Conservation (phyloP, 2,113 vertebrate species). For the Tautogolabrus adspersus region DNA sequence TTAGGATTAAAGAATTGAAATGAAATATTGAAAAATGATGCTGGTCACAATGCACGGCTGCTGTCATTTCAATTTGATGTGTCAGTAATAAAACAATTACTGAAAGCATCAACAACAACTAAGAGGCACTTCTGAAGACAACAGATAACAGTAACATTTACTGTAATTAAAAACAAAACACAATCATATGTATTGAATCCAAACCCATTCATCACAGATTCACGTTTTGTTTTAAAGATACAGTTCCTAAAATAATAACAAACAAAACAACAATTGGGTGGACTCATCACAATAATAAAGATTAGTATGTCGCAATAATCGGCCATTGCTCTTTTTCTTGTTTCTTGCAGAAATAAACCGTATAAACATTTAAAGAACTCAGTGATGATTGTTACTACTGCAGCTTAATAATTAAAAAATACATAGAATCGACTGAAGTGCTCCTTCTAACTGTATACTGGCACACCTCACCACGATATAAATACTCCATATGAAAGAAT, state of each 20-base stretch:
- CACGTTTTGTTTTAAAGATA: too few species aligned
- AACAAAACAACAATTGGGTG: background rate
- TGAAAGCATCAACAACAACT: too few species aligned
- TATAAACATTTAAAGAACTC: background rate
- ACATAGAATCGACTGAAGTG: background rate
- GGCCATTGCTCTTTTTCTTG: too few species aligned
- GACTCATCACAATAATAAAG: background rate
- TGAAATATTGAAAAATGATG: too few species aligned
- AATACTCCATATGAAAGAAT: slow-evolving; percentile 5
- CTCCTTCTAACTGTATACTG: background rate
- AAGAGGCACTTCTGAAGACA: too few species aligned
- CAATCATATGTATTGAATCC: too few species aligned
- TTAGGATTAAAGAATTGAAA: background rate
- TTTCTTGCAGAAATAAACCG: background rate
- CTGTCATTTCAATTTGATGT: background rate
- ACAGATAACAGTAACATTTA: too few species aligned
- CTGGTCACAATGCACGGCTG: background rate
- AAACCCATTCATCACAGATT: too few species aligned
- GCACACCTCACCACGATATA: background rate
- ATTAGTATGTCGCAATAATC: too few species aligned
- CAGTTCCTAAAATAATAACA: background rate
- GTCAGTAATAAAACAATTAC: too few species aligned
- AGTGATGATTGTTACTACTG: background rate
- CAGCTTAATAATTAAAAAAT: background rate
- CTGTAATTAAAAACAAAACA: too few species aligned